A percentile compares a stretch with the other conserved stretches of the same genome.
These are phyloP conservation scores for Girardinichthys multiradiatus DNA, from an alignment of 2,113 vertebrate species.

Conservation along the genomic window DNA sequence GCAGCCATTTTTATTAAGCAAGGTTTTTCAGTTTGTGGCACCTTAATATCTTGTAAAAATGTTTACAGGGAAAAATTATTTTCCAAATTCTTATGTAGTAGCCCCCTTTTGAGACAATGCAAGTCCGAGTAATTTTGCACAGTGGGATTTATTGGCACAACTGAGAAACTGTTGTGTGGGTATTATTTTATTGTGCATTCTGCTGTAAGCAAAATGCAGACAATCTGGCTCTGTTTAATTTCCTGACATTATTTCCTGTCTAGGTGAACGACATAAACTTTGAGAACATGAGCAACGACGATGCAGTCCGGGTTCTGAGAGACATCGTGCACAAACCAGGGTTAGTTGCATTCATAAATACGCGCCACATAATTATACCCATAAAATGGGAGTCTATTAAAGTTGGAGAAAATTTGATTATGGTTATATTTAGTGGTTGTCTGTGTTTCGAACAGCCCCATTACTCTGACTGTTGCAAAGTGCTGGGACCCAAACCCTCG, in stretches of 20 bases:
- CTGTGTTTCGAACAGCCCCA: constrained; percentile 83
- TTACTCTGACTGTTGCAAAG: constrained; percentile 96
- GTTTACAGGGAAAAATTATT: background rate
- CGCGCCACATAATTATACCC: background rate
- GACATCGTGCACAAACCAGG: constrained; percentile 98
- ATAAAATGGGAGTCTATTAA: constrained; percentile 10
- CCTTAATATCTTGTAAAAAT: background rate
- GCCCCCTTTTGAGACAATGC: constrained; percentile 8
- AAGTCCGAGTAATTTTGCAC: constrained; percentile 5
- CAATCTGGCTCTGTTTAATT: background rate
- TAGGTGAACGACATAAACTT: constrained; percentile 99
- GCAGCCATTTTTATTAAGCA: background rate
- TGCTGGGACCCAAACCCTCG: constrained; percentile 98
- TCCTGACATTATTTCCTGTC: constrained; percentile 12
- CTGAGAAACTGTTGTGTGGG: constrained; percentile 1
- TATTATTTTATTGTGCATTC: background rate
- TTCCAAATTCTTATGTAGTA: background rate
- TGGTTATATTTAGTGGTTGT: constrained; percentile 11
- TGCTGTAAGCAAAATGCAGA: background rate
- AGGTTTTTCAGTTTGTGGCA: no score
- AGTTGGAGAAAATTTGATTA: background rate
- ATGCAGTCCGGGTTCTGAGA: constrained; percentile 94
- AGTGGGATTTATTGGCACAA: constrained; percentile 7
- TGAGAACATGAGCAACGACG: constrained; percentile 98
- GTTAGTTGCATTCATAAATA: constrained; percentile 71